phyloP scores from a whole-genome alignment of 2,888 invertebrate species.

The Agonopterix subpropinquella region DNA sequence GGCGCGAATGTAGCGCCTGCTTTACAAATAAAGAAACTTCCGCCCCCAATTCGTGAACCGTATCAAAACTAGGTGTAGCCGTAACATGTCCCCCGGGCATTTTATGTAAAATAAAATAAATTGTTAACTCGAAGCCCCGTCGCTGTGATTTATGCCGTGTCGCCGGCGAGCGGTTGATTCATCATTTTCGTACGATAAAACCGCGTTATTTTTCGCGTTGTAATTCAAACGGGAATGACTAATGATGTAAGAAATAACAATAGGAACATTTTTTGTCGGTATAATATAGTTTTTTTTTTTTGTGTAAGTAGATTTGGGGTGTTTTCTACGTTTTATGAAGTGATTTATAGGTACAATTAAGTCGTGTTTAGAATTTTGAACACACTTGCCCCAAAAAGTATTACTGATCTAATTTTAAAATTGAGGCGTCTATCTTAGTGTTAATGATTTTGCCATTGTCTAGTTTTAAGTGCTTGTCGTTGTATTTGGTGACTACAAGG shows the following conservation, averaged over 20 bases:
- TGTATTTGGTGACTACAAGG: too few species aligned
- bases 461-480: too few species aligned
- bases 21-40: too few species aligned
- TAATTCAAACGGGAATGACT: constrained; percentile 36
- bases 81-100: constrained; percentile 17
- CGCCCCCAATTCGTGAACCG: background rate
- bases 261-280: constrained; percentile 5
- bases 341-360: too few species aligned
- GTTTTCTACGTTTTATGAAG: background rate
- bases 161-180: constrained; percentile 26
- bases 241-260: constrained; percentile 25
- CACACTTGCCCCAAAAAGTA: too few species aligned
- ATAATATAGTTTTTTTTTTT: background rate
- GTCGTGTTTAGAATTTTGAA: too few species aligned
- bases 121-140: constrained; percentile 23
- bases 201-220: constrained; percentile 29
- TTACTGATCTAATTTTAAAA: too few species aligned
- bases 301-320: background rate
- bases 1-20: too few species aligned
- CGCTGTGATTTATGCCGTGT: constrained; percentile 35
- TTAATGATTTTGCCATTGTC: too few species aligned
- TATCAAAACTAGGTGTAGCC: background rate
- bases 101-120: constrained; percentile 33
- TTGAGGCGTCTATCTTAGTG: too few species aligned
- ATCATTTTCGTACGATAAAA: constrained; percentile 46